phyloP scores from a whole-genome alignment of 2,113 vertebrate genomes.

The Callopanchax toddi region DNA sequence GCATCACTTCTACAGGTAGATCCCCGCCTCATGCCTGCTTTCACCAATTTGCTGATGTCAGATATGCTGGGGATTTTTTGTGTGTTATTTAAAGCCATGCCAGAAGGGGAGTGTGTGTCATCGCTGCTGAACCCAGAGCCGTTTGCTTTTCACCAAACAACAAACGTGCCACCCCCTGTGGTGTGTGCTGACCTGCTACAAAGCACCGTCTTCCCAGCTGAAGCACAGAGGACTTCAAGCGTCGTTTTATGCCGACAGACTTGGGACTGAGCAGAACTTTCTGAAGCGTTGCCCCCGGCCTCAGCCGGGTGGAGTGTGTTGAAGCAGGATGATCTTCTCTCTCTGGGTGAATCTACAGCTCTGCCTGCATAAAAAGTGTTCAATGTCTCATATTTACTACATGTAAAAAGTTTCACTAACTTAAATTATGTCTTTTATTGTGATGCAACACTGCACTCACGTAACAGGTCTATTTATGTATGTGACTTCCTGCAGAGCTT shows the following conservation, averaged over 20 bases:
- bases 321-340: conserved; percentile 25
- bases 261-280: conserved; percentile 44
- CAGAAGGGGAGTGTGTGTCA: conserved; percentile 55
- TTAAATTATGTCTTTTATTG: too few species aligned
- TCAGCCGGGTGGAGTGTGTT: conserved; percentile 20
- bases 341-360: conserved; percentile 7
- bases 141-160: conserved; percentile 57
- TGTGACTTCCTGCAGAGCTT: conserved; percentile 25
- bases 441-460: too few species aligned
- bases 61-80: conserved; percentile 40
- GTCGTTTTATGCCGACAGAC: conserved; percentile 43
- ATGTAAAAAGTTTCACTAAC: not conserved
- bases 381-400: not conserved
- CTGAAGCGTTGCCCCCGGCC: conserved; percentile 44
- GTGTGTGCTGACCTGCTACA: conserved; percentile 59
- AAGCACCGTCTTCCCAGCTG: conserved; percentile 53
- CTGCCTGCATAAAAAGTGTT: conserved; percentile 4
- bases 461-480: conserved; percentile 11
- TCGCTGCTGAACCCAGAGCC: conserved; percentile 50
- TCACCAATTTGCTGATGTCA: conserved; percentile 51
- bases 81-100: conserved; percentile 50
- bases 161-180: conserved; percentile 52
- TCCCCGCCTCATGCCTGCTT: conserved; percentile 23
- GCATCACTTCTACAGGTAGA: conserved; percentile 34
- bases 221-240: conserved; percentile 43